A percentile compares a stretch with the other conserved stretches of the same genome.
These are phyloP conservation scores for Leucozona laternaria DNA, from an alignment of 2,888 invertebrate genomes.

Conservation along the genomic window DNA sequence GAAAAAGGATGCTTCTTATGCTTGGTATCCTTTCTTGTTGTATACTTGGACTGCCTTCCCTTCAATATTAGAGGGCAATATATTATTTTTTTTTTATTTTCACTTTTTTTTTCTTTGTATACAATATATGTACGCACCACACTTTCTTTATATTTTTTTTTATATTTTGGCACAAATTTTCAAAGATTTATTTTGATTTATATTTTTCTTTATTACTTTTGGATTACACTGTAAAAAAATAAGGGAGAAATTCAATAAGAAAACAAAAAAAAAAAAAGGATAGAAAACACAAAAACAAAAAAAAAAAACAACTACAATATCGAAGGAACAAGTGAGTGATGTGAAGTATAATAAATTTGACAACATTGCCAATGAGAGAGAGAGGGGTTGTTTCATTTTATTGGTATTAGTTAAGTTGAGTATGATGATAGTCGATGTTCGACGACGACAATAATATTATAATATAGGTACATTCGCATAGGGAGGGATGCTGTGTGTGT, in stretches of 20 bases:
- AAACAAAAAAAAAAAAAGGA: slow-evolving; percentile 18
- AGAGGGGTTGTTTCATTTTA: slow-evolving; percentile 13
- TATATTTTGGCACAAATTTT: slow-evolving; percentile 69
- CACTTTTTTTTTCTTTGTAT: slow-evolving; percentile 40
- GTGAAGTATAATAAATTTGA: slow-evolving; percentile 65
- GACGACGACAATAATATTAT: not conserved
- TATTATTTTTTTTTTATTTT: slow-evolving; percentile 58
- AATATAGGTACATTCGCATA: not conserved
- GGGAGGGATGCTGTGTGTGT: slow-evolving; percentile 15
- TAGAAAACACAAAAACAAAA: slow-evolving; percentile 18
- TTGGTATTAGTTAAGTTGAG: slow-evolving; percentile 27
- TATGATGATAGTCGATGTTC: not conserved
- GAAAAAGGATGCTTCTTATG: slow-evolving; percentile 51
- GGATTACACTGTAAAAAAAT: slow-evolving; percentile 60
- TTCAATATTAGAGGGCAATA: slow-evolving; percentile 47
- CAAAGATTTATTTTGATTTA: slow-evolving; percentile 59
- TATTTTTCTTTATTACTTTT: slow-evolving; percentile 64
- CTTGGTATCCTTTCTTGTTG: slow-evolving; percentile 44
- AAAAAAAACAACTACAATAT: slow-evolving; percentile 36
- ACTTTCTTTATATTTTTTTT: slow-evolving; percentile 60
- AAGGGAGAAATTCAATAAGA: slow-evolving; percentile 46
- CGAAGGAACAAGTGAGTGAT: slow-evolving; percentile 67
- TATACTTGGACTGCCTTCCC: slow-evolving; percentile 32
- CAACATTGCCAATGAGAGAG: slow-evolving; percentile 59
- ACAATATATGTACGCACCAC: slow-evolving; percentile 65